These are phyloP conservation scores for Gnathonemus echidnorhynchus DNA, from an alignment of 2,113 vertebrate genomes.

Conservation along the genomic window DNA sequence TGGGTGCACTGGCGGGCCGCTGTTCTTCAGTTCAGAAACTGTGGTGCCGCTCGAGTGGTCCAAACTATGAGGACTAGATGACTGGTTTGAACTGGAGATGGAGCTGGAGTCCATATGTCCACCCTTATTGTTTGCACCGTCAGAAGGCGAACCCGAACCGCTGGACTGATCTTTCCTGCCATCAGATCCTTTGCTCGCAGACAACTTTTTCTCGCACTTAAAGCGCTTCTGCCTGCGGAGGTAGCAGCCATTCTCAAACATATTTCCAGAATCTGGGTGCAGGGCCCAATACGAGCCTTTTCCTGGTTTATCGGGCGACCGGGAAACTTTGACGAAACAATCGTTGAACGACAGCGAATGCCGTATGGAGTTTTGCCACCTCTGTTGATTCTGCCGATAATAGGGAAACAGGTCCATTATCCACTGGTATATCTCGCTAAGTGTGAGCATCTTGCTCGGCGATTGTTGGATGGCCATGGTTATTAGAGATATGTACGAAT, in stretches of 20 bases:
- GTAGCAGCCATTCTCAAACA: constrained; percentile 99
- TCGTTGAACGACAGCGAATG: constrained; percentile 98
- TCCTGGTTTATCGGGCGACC: constrained; percentile 93
- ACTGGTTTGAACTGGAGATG: constrained; percentile 58
- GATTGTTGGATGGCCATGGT: constrained; percentile 99
- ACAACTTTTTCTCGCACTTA: constrained; percentile 84
- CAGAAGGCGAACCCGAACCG: constrained; percentile 64
- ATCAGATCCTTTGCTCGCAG: constrained; percentile 55
- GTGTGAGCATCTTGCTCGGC: constrained; percentile 92
- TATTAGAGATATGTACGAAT: constrained; percentile 97
- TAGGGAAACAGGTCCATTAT: constrained; percentile 98
- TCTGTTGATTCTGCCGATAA: constrained; percentile 95
- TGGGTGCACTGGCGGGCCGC: constrained; percentile 58
- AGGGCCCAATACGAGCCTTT: constrained; percentile 98
- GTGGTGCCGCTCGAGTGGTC: constrained; percentile 60
- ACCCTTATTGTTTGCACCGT: constrained; percentile 55
- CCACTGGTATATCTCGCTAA: constrained; percentile 98
- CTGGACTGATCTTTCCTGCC: constrained; percentile 59
- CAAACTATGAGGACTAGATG: constrained; percentile 66
- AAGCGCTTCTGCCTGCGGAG: constrained; percentile 94
- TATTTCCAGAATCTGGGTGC: constrained; percentile 96
- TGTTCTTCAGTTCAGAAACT: constrained; percentile 71
- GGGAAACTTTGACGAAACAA: constrained; percentile 95
- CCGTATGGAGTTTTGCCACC: constrained; percentile 98
- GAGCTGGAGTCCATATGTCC: constrained; percentile 66